Base-by-base conservation (phyloP, 2,113 vertebrate species). In the Catharus bicknelli region DNA sequence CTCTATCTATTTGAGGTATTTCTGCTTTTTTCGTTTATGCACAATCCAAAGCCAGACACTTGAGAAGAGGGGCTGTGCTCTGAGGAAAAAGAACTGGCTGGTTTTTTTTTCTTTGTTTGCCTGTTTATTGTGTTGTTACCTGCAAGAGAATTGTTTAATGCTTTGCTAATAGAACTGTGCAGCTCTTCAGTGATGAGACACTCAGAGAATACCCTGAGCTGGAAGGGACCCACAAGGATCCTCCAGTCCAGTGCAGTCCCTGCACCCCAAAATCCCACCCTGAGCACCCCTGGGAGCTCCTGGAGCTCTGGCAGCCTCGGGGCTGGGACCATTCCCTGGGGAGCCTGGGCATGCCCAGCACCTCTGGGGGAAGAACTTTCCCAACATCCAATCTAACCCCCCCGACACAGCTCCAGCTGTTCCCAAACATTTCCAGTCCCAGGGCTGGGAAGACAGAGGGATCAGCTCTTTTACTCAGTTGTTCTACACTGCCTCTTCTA, bases 201-300 rank as follows among this genome's bases (percentile, higher is more conserved):
- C 78, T 29, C 10, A 5, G 40, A n/a, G 47, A 64, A 58, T n/a
- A n/a, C n/a, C n/a, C n/a, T n/a, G 55, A 23, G 55, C 0, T 27
- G 36, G 67, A 7, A 66, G 43, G 14, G 26, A 58, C 15, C 18
- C 17, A 4, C 7, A 6, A 11, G 51, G 43, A 17, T 36, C 36
- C 22, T 12, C 1, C 1, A 42, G 20, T 4, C 5, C 58, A 50
- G 20, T 4, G 4, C 58, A 50, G 18, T 16, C 0, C 55, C 50
- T 32, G 42, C 43, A 2, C 67, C 75, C 51, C 51, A 50, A 2
- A 57, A 10, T 7, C 30, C 74, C 67, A 8, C 3, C 50, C 58
- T 70, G 48, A 0, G 22, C 67, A 20, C 4, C 19, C 57, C 66
- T 29, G 38, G 0, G 5, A 47, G n/a, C 34, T 34, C 34, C 84